These are phyloP conservation scores for Chlorospingus flavigularis DNA, from an alignment of 2,797 vertebrate genomes.

Conservation along the genomic window DNA sequence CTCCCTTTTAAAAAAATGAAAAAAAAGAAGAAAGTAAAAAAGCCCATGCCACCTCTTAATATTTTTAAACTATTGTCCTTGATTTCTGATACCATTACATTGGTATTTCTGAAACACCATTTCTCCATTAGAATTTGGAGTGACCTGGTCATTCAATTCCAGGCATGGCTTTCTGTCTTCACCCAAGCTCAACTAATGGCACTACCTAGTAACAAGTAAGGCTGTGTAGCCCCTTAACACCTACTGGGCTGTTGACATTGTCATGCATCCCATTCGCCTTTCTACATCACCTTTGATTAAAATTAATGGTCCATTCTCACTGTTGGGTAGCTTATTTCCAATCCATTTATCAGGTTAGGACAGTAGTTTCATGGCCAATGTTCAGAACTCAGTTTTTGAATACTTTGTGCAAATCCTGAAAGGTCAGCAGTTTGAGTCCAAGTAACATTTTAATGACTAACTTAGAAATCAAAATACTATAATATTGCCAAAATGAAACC, in stretches of 20 bases:
- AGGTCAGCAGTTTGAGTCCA: slow-evolving; percentile 84
- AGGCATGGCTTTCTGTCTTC: slow-evolving; percentile 92
- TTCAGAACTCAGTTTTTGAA: slow-evolving; percentile 86
- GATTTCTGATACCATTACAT: slow-evolving; percentile 85
- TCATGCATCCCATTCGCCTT: slow-evolving; percentile 87
- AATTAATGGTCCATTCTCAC: slow-evolving; percentile 95
- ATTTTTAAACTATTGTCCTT: slow-evolving; percentile 89
- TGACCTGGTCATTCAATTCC: slow-evolving; percentile 98
- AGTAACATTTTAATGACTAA: slow-evolving; percentile 84
- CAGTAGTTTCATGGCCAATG: slow-evolving; percentile 80
- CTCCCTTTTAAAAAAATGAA: not conserved
- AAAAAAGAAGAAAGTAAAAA: not conserved
- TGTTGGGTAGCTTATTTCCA: slow-evolving; percentile 92
- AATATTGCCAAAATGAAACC: not conserved
- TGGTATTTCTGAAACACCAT: slow-evolving; percentile 90
- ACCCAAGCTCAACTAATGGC: slow-evolving; percentile 96
- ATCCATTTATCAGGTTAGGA: slow-evolving; percentile 92
- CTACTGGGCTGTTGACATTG: slow-evolving; percentile 91
- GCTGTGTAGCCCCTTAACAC: slow-evolving; percentile 82
- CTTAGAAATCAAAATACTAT: slow-evolving; percentile 28
- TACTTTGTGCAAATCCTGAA: slow-evolving; percentile 79
- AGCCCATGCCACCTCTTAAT: not conserved
- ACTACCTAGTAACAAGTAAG: slow-evolving; percentile 82
- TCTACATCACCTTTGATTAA: slow-evolving; percentile 97
- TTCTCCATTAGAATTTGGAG: slow-evolving; percentile 95